phyloP scores from a whole-genome alignment of 35 echinoderm and acorn worm species.

The Nesometra sesokonis region DNA sequence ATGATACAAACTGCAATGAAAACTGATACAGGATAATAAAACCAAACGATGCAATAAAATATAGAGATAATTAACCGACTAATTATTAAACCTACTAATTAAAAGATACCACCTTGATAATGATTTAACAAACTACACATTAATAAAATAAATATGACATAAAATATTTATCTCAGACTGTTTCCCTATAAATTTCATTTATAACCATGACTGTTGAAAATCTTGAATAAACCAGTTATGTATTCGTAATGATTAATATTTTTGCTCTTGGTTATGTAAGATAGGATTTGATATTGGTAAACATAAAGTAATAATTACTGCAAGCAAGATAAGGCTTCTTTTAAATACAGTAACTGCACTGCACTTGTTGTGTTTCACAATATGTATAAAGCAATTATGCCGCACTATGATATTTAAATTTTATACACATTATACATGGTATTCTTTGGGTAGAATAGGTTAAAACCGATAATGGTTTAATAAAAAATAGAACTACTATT shows the following conservation, averaged over 20 bases:
- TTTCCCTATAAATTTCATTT: no score
- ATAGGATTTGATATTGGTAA: no score
- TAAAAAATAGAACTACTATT: no score
- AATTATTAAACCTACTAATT: not conserved
- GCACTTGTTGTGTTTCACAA: not conserved
- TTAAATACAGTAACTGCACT: not conserved
- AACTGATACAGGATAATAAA: no score
- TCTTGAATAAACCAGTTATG: no score
- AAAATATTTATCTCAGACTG: no score
- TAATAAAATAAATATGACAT: no score
- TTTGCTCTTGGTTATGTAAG: no score
- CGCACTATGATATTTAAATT: not conserved
- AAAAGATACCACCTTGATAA: not conserved
- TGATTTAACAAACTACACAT: not conserved
- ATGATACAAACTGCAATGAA: not conserved
- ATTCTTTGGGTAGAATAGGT: not conserved
- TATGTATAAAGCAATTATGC: not conserved
- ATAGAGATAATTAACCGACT: not conserved
- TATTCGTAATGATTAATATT: no score
- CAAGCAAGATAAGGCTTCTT: no score
- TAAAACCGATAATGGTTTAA: not conserved
- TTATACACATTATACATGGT: not conserved
- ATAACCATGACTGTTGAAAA: no score
- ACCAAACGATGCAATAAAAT: not conserved
- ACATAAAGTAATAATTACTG: no score